A percentile compares a stretch with the other conserved stretches of the same genome.
Evolutionary conservation across 2,888 invertebrate genomes (phyloP).

Genomic region (Ptychoptera contaminata): DNA sequence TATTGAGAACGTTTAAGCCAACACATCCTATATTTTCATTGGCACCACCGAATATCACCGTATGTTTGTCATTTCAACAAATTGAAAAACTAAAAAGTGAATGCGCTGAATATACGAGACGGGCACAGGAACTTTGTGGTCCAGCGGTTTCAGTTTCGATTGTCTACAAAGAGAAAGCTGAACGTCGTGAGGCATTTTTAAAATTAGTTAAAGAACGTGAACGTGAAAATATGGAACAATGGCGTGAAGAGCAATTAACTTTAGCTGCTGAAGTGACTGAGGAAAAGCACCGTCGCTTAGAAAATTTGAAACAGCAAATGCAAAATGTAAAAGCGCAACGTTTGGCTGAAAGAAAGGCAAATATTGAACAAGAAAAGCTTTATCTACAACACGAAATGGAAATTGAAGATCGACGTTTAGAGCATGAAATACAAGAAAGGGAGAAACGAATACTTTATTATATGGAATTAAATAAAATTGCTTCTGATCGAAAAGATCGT

Average conservation of each 20-base stretch:
- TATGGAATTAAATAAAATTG: constrained; percentile 16
- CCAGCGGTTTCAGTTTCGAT: constrained; percentile 35
- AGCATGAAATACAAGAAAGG: constrained; percentile 18
- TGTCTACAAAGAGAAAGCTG: constrained; percentile 33
- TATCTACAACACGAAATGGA: constrained; percentile 17
- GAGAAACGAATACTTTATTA: constrained; percentile 22
- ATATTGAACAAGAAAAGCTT: constrained; percentile 19
- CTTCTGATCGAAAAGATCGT: constrained; percentile 2
- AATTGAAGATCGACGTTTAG: constrained; percentile 18
- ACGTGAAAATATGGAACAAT: constrained; percentile 19
- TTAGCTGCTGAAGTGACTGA: constrained; percentile 11
- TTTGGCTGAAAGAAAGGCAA: constrained; percentile 19
- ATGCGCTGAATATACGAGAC: constrained; percentile 17
- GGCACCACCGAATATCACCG: constrained; percentile 21
- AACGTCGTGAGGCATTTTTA: constrained; percentile 34
- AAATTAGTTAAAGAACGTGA: constrained; percentile 34
- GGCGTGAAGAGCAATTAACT: constrained; percentile 18
- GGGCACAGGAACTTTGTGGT: constrained; percentile 29
- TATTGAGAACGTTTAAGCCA: constrained; percentile 53
- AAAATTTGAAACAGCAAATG: constrained; percentile 19
- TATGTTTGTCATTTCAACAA: constrained; percentile 23
- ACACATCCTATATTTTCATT: constrained; percentile 29
- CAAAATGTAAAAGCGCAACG: constrained; percentile 19
- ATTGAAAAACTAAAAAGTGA: constrained; percentile 15
- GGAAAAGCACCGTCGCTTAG: constrained; percentile 17